Evolutionary conservation across 1,140 invertebrate species (phyloP).

Genomic region (Drosophila lini): DNA sequence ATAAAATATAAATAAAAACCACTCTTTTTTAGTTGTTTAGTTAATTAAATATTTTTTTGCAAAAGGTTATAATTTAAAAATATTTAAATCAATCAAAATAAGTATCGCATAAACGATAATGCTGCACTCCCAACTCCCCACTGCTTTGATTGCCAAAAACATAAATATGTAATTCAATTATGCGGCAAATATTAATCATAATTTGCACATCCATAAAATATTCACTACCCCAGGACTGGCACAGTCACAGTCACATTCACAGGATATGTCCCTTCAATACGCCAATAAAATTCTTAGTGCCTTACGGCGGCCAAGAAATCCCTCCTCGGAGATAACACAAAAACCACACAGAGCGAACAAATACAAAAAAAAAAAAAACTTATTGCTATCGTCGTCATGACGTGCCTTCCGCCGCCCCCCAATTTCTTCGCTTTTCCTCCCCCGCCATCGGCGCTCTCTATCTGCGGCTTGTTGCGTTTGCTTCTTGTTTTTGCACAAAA

Average conservation of each 20-base stretch:
- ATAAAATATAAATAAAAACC: background rate
- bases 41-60: background rate
- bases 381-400: slow-evolving; percentile 19
- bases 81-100: background rate
- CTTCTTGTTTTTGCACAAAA: slow-evolving; percentile 55
- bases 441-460: background rate
- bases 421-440: background rate
- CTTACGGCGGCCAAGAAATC: slow-evolving; percentile 1
- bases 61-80: background rate
- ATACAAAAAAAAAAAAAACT: slow-evolving; percentile 9
- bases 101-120: background rate
- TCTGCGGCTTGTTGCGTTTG: slow-evolving; percentile 29
- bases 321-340: slow-evolving; percentile 32
- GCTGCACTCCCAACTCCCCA: background rate
- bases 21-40: too few species aligned
- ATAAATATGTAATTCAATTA: slow-evolving; percentile 45
- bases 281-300: slow-evolving; percentile 26
- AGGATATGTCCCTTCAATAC: slow-evolving; percentile 9
- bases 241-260: background rate
- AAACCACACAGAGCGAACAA: background rate
- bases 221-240: background rate
- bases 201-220: slow-evolving; percentile 29
- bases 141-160: slow-evolving; percentile 4
- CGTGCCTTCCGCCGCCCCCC: background rate
- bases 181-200: slow-evolving; percentile 41